These are phyloP conservation scores for Ictidomys tridecemlineatus DNA, from an alignment of 2,113 vertebrate genomes.

Conservation along the genomic window DNA sequence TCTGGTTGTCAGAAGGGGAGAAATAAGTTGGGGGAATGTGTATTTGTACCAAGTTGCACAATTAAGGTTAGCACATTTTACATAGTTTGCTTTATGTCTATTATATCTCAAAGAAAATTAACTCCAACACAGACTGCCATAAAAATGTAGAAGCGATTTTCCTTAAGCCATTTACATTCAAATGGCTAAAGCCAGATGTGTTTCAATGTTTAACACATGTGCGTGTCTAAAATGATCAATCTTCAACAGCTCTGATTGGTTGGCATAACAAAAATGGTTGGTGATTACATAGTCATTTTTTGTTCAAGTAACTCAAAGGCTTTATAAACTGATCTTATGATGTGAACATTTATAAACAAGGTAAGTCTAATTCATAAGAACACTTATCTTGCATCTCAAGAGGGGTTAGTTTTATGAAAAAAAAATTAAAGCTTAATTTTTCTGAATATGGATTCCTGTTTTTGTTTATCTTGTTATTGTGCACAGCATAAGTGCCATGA, in stretches of 20 bases:
- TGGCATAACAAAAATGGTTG: slow-evolving; percentile 61
- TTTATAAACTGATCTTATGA: slow-evolving; percentile 57
- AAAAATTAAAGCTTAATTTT: slow-evolving; percentile 29
- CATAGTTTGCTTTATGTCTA: slow-evolving; percentile 46
- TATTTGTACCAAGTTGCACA: slow-evolving; percentile 33
- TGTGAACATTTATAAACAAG: slow-evolving; percentile 48
- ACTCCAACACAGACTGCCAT: slow-evolving; percentile 48
- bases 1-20: background rate
- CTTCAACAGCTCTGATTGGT: slow-evolving; percentile 44
- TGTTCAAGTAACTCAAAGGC: slow-evolving; percentile 61
- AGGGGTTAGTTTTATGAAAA: slow-evolving; percentile 45
- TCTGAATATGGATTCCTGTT: slow-evolving; percentile 33
- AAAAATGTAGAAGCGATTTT: slow-evolving; percentile 72
- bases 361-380: slow-evolving; percentile 50
- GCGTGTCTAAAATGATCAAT: slow-evolving; percentile 65
- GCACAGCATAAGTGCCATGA: background rate
- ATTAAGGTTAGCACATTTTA: slow-evolving; percentile 49
- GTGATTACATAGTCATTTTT: slow-evolving; percentile 65
- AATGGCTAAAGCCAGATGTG: slow-evolving; percentile 73
- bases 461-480: slow-evolving; percentile 65
- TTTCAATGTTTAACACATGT: slow-evolving; percentile 73
- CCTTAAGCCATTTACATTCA: slow-evolving; percentile 67
- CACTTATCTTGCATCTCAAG: slow-evolving; percentile 40
- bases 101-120: slow-evolving; percentile 66
- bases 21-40: background rate